Evolutionary conservation across 1,140 invertebrate species (phyloP), one percentile per base, ranked within the genome.

Genomic region (Lordiphosa stackelbergi): DNA sequence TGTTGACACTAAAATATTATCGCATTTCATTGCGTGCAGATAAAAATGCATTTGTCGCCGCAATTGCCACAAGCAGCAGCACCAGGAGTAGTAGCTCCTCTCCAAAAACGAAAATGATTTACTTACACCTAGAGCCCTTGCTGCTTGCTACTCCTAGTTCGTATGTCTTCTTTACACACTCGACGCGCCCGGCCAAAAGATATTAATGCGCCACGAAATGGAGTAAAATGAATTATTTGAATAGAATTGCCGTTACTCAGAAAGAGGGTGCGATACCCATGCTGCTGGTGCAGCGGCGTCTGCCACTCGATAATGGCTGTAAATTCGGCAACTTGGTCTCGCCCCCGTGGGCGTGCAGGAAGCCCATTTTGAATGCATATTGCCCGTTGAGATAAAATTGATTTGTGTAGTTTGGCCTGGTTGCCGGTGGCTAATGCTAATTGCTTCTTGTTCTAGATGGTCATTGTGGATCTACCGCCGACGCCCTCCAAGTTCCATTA

Each of bases 401-500:
- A 85, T 85, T 85, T 85, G 83, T 85, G 73, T 83, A 75, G 59
- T 61, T 54, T 36, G 10, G 60, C 40, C 49, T 35, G 22, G 37
- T n/a, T 60, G 37, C 8, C 11, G 68, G 28, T 19, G 41, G 65
- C 66, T 53, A 36, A 48, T 61, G 62, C 71, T 79, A 79, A 79
- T 79, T 83, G 7, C 4, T 47, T 56, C 48, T n/a, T 38, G 8
- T 56, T 36, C 9, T 66, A 93, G 91, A 89, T 91, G 49, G 90
- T 95, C 31, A 91, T 94, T 47, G 88, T 90, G 11, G 92, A 95
- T 65, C 85, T 97, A 47, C 94, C 95, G n/a, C 95, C 96, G 11
- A 97, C 95, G 0, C 96, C 96, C 4, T 93, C 93, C 4, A 97
- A 96, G 87, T 97, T 97, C 88, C 96, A 97, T 87, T 97, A 97